Base-by-base conservation (phyloP, 23 tunicate genomes). In the Corella eumyota region DNA sequence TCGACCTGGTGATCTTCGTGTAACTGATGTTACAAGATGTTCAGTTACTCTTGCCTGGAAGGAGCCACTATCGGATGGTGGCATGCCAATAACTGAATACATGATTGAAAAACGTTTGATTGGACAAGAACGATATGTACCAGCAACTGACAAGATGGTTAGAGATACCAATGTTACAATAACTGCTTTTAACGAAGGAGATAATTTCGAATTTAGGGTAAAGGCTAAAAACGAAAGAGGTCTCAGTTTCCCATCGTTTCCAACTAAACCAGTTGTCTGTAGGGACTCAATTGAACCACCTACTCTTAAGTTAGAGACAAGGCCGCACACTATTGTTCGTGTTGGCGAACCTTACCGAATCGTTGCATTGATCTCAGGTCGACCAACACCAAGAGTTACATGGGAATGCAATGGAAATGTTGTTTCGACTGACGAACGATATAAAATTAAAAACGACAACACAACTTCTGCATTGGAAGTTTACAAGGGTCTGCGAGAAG, bases 241-340 rank as follows among this genome's bases (percentile, higher is more conserved):
- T 25, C 49, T 50, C 40, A 81, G 97, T 9, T 76, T 67, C 19
- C 90, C 97, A 17, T 90, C 97, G 4, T 90, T 90, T 62, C 97
- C 97, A 26, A 79, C 97, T 9, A 90, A 90, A 54, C 97, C 90
- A 4, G 86, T 79, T 19, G 78, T 90, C 27, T 90, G 97, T 34
- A 51, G 97, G 28, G 82, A 90, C 46, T 67, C 61, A 33, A 73
- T 81, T 34, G 94, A 84, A 75, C 83, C 88, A n/a, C 97, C 97
- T 36, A 72, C 86, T 7, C 63, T 90, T 22, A 70, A 60, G 20
- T 68, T 90, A 24, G 76, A 79, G 25, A 64, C 77, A 7, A 56
- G 87, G 28, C 70, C 79, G 28, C 64, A 76, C 47, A 36, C 73
- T 48, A 62, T 46, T 28, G 78, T 60, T 33, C 77, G 85, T 6